A percentile compares a stretch with the other conserved stretches of the same genome.
Conservation (phyloP, 1,140 invertebrate genomes). For the Heterodera carotae region DNA sequence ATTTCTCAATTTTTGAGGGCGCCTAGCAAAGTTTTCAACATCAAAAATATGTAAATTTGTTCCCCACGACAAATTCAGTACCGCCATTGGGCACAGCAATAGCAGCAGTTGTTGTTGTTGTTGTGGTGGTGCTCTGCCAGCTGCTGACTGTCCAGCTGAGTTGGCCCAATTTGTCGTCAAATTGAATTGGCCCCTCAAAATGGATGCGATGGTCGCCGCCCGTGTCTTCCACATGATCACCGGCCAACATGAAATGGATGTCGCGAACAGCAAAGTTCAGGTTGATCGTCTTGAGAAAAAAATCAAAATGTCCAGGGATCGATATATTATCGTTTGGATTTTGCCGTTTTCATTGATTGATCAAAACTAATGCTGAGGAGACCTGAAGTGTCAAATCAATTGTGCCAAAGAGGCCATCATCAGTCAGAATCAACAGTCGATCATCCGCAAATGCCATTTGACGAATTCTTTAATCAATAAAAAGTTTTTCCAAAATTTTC, state of each 20-base stretch:
- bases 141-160: constrained; percentile 40
- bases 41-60: too few species aligned
- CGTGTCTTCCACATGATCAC: constrained; percentile 11
- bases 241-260: constrained; percentile 38
- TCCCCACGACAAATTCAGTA: too few species aligned
- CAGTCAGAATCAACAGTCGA: constrained; percentile 56
- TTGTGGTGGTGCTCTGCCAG: constrained; percentile 16
- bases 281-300: constrained; percentile 39
- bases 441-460: constrained; percentile 53
- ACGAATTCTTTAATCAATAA: constrained; percentile 49
- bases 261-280: constrained; percentile 51
- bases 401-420: constrained; percentile 53
- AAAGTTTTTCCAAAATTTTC: too few species aligned
- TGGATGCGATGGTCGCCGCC: constrained; percentile 38
- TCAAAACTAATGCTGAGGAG: background rate
- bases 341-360: too few species aligned
- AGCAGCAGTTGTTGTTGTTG: too few species aligned
- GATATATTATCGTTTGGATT: too few species aligned
- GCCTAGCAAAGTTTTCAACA: too few species aligned
- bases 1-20: too few species aligned
- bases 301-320: too few species aligned
- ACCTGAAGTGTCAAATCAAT: constrained; percentile 50
- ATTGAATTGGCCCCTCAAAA: constrained; percentile 48
- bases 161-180: constrained; percentile 35
- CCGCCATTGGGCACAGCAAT: background rate